Base-by-base conservation (phyloP, 2,797 vertebrate genomes). In the Artibeus lituratus region DNA sequence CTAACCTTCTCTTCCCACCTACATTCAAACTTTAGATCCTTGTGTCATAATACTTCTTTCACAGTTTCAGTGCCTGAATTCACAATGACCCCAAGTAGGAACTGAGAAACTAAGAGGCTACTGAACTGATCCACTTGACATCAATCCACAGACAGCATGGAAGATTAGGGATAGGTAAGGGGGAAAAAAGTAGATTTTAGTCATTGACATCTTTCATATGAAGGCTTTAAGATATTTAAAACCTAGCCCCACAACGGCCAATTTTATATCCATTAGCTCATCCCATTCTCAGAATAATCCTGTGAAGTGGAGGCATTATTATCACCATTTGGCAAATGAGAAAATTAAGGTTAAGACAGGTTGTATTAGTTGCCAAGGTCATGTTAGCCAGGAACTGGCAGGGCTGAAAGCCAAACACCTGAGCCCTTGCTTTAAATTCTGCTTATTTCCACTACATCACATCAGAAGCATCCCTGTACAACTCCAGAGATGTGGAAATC, bases 221-320 rank as follows among this genome's bases (percentile, higher is more conserved):
- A 89, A 90, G 22, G 11, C 42, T 73, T 94, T 81, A 87, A n/a
- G 37, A 82, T 84, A 78, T 42, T 92, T 53, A 57, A 96, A 87
- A 77, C 44, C 32, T 74, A 74, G 32, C 7, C 15, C 19, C 5
- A 24, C 32, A 7, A 7, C 69, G 18, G 57, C 32, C 42, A 81
- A 39, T 42, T 84, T 95, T 72, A 81, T 37, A 55, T 32, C 53
- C 83, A 62, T 94, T 83, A 86, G 21, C 57, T 92, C 69, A 90
- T 44, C 44, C 47, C 51, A 55, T 82, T 80, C 57, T 72, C 69
- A 73, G 53, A 80, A 80, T n/a, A 67, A 87, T 24, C 39, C n/a
- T 59, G 42, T 62, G 53, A 96, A 81, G 74, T 18, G 69, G 15
- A 77, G 32, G 26, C 76, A 35, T 88, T 72, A 59, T 72, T 90